Evolutionary conservation across 2,797 vertebrate genomes (phyloP).

Genomic region (Sebastes umbrosus): DNA sequence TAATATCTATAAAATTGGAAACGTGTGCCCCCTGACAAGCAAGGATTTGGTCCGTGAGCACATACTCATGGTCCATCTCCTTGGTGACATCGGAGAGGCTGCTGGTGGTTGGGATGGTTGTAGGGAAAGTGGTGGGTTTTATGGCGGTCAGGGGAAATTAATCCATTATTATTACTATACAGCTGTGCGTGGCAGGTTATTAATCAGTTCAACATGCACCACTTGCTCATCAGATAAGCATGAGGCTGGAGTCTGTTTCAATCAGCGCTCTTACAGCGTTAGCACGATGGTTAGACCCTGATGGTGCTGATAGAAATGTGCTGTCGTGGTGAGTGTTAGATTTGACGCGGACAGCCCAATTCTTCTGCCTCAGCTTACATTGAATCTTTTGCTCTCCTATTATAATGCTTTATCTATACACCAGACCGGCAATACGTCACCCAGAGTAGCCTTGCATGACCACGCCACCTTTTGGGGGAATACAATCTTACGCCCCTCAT

Average conservation of each 20-base stretch:
- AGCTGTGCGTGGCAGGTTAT: conserved; percentile 58
- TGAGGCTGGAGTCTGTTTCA: conserved; percentile 54
- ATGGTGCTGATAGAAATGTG: conserved; percentile 48
- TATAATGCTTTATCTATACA: neutral
- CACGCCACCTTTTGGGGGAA: too few relatives aligned
- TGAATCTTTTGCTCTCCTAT: neutral
- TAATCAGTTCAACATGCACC: conserved; percentile 63
- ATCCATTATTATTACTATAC: conserved; percentile 57
- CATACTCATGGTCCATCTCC: conserved; percentile 5
- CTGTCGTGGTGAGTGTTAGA: conserved; percentile 19
- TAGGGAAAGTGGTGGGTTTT: conserved; percentile 9
- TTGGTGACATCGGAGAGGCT: conserved; percentile 4
- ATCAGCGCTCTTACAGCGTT: conserved; percentile 25
- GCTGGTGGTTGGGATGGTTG: neutral
- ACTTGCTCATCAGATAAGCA: conserved; percentile 62
- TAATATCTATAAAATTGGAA: conserved; percentile 55
- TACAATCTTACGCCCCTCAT: too few relatives aligned
- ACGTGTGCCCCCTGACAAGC: conserved; percentile 13
- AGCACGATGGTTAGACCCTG: conserved; percentile 5
- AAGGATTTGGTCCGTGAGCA: conserved; percentile 24
- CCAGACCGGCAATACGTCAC: too few relatives aligned
- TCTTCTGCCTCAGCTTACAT: neutral
- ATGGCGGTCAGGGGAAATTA: conserved; percentile 36
- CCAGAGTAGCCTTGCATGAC: too few relatives aligned
- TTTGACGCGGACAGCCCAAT: conserved; percentile 1